These are phyloP conservation scores for Cryptoleucopteryx plumbea DNA, from an alignment of 2,113 vertebrate species.

Conservation along the genomic window DNA sequence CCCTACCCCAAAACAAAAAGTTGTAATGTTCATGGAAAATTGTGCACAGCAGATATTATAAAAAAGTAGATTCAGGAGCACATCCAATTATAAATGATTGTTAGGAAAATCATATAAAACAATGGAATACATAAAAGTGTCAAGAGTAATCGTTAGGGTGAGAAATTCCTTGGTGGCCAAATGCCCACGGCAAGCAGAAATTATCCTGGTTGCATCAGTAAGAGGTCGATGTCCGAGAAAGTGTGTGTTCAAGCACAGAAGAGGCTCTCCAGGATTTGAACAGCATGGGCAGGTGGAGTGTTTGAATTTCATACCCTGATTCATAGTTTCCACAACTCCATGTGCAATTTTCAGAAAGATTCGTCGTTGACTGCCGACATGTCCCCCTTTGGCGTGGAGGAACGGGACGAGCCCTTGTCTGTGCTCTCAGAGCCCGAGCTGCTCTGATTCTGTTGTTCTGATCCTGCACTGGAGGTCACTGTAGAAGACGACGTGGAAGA, in stretches of 20 bases:
- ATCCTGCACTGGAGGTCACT: slow-evolving; percentile 94
- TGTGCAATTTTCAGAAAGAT: slow-evolving; percentile 91
- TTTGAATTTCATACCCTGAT: slow-evolving; percentile 82
- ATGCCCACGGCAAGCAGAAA: slow-evolving; percentile 77
- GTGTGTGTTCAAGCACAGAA: slow-evolving; percentile 62
- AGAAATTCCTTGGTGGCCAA: slow-evolving; percentile 80
- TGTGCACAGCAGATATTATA: slow-evolving; percentile 95
- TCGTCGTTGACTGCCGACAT: slow-evolving; percentile 94
- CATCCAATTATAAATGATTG: slow-evolving; percentile 95
- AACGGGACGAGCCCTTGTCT: slow-evolving; percentile 98
- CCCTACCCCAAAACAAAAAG: slow-evolving; percentile 77
- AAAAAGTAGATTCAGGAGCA: slow-evolving; percentile 93
- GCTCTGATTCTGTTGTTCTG: slow-evolving; percentile 99
- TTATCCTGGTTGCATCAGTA: slow-evolving; percentile 71
- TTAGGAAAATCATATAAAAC: slow-evolving; percentile 96
- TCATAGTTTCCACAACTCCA: slow-evolving; percentile 79
- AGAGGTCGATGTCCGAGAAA: slow-evolving; percentile 66
- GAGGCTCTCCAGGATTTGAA: slow-evolving; percentile 69
- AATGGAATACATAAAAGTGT: slow-evolving; percentile 97
- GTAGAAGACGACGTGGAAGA: slow-evolving; percentile 98
- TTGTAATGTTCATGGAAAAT: slow-evolving; percentile 90
- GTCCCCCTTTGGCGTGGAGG: slow-evolving; percentile 97
- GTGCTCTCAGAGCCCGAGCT: slow-evolving; percentile 98
- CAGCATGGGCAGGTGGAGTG: slow-evolving; percentile 68
- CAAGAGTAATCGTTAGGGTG: slow-evolving; percentile 85